A percentile compares a stretch with the other conserved stretches of the same genome.
phyloP scores from a whole-genome alignment of 2,888 invertebrate genomes.

The Imbricaverruca yamaguchii region DNA sequence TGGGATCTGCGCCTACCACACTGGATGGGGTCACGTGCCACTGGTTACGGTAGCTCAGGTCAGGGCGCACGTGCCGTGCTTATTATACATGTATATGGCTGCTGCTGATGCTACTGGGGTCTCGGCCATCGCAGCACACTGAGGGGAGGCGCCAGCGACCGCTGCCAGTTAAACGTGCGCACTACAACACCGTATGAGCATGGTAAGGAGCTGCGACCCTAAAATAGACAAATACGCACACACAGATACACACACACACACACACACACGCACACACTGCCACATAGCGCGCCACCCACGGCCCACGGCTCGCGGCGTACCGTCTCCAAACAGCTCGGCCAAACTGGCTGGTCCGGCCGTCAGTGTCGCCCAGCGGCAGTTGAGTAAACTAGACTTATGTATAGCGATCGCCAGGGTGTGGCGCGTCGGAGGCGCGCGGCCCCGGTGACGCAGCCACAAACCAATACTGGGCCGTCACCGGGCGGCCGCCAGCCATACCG shows the following conservation, averaged over 20 bases:
- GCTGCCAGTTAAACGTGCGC: not conserved
- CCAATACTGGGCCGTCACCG: constrained; percentile 17
- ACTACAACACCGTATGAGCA: not conserved
- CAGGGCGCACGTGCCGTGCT: no score
- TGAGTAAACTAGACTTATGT: not conserved
- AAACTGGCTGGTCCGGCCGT: not conserved
- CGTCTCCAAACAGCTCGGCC: not conserved
- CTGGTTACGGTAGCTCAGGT: no score
- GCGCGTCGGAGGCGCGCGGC: not conserved
- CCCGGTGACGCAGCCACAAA: not conserved
- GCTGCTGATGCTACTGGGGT: not conserved
- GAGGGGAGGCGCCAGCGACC: not conserved
- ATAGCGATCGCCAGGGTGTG: not conserved
- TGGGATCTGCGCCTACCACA: no score
- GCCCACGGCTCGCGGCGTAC: no score
- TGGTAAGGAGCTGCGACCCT: constrained; percentile 14
- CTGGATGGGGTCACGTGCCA: no score
- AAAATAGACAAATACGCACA: not conserved
- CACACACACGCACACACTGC: not conserved
- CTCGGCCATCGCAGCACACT: not conserved
- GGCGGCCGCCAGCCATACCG: not conserved
- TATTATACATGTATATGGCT: constrained; percentile 14
- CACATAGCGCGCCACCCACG: no score
- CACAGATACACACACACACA: not conserved
- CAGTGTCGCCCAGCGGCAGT: not conserved